Conservation (phyloP, 2,113 vertebrate genomes). For the Camelus dromedarius region DNA sequence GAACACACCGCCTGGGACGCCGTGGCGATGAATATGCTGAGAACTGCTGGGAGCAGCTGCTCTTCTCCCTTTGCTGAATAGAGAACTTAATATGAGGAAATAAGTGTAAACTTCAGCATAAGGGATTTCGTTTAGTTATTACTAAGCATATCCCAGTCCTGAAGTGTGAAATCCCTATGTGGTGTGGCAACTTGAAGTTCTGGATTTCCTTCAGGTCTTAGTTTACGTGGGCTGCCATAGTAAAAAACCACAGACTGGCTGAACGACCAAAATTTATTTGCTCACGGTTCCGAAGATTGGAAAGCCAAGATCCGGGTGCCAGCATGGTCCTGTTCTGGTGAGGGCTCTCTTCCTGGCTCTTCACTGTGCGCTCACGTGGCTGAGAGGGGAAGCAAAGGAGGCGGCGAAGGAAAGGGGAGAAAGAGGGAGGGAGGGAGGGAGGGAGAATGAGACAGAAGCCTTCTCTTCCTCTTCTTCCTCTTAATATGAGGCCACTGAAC, state of each 20-base stretch:
- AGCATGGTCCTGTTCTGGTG: neutral
- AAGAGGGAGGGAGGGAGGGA: neutral
- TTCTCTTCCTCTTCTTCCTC: neutral
- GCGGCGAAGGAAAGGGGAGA: neutral
- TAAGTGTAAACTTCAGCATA: conserved; percentile 12
- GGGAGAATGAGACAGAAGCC: neutral
- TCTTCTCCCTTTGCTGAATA: neutral
- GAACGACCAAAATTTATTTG: neutral
- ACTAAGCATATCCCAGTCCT: neutral
- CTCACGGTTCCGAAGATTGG: neutral
- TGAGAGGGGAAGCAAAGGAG: too few species aligned
- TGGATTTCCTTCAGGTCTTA: neutral
- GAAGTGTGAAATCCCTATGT: neutral
- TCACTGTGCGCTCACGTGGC: neutral
- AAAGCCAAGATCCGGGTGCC: neutral
- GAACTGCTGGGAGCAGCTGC: neutral
- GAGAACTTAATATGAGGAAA: conserved; percentile 31
- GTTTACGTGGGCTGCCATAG: neutral
- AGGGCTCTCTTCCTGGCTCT: neutral
- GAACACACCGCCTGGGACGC: neutral
- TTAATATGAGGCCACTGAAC: neutral
- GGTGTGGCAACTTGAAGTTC: neutral
- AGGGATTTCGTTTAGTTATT: conserved; percentile 22
- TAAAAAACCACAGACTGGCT: neutral
- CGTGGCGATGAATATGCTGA: neutral